A percentile compares a stretch with the other conserved stretches of the same genome.
phyloP scores from a whole-genome alignment of 2,797 vertebrate genomes.

The Salarias fasciatus region DNA sequence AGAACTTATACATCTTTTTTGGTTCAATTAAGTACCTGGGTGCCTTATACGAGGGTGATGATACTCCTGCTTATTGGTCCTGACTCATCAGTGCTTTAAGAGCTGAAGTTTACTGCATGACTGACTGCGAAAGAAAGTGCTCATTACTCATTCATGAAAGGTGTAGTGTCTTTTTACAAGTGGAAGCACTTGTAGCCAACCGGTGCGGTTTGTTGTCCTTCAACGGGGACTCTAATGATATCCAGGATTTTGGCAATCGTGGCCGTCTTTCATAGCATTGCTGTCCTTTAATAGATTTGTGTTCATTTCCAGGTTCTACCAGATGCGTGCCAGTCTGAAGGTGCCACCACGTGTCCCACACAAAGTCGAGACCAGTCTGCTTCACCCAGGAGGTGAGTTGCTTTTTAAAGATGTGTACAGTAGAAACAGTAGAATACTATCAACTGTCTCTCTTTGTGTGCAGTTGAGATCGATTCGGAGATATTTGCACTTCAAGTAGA shows the following conservation, averaged over 20 bases:
- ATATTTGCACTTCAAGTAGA: not conserved
- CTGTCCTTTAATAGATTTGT: slow-evolving; percentile 11
- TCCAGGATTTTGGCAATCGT: not conserved
- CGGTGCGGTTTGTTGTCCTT: slow-evolving; percentile 42
- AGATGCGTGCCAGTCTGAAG: slow-evolving; percentile 93
- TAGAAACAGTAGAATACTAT: too few relatives aligned
- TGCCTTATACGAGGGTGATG: slow-evolving; percentile 14
- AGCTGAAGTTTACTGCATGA: slow-evolving; percentile 71
- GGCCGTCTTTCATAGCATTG: not conserved
- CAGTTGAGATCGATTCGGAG: not conserved
- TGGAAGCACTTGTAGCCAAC: slow-evolving; percentile 40
- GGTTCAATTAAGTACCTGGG: too few relatives aligned
- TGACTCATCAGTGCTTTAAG: slow-evolving; percentile 52
- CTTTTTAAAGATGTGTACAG: not conserved
- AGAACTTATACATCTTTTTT: too few relatives aligned
- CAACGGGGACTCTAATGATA: slow-evolving; percentile 16
- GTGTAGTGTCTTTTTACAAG: slow-evolving; percentile 63
- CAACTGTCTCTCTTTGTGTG: not conserved
- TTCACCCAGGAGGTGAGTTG: slow-evolving; percentile 89
- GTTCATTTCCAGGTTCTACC: slow-evolving; percentile 89
- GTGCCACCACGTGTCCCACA: slow-evolving; percentile 94
- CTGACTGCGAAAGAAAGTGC: slow-evolving; percentile 70
- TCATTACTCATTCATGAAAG: slow-evolving; percentile 72
- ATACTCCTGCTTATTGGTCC: slow-evolving; percentile 19
- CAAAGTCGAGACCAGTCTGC: slow-evolving; percentile 94